These are phyloP conservation scores for Ivindomyrus marchei DNA, from an alignment of 2,113 vertebrate genomes.

Conservation along the genomic window DNA sequence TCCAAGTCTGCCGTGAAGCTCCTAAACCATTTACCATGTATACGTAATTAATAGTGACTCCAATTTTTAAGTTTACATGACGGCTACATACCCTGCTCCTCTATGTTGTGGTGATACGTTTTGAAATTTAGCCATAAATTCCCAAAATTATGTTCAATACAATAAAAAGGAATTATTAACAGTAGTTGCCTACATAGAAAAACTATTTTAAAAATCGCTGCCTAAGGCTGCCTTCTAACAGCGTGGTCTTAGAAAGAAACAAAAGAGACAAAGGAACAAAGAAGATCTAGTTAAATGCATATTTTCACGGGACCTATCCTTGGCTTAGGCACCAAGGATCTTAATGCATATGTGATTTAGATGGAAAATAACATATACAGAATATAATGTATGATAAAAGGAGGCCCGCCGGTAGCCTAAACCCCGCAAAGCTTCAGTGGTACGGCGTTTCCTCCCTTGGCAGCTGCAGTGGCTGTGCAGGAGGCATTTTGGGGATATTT, in stretches of 20 bases:
- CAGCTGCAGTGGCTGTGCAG: not conserved
- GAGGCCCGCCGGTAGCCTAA: not conserved
- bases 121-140: not conserved
- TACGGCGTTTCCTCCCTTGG: not conserved
- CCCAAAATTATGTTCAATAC: not conserved
- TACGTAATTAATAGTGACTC: not conserved
- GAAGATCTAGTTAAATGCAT: not conserved
- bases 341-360: not conserved
- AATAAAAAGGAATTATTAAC: not conserved
- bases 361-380: not conserved
- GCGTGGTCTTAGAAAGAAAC: not conserved
- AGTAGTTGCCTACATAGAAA: not conserved
- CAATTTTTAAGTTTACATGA: not conserved
- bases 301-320: not conserved
- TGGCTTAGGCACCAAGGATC: not conserved
- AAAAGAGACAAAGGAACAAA: constrained; percentile 2
- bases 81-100: not conserved
- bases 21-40: not conserved
- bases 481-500: not conserved
- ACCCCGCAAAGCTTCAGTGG: not conserved
- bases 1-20: not conserved
- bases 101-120: not conserved
- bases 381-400: not conserved
- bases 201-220: not conserved
- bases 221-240: not conserved